Conservation (phyloP, 1,140 invertebrate genomes). For the Drosophila ohnishii region DNA sequence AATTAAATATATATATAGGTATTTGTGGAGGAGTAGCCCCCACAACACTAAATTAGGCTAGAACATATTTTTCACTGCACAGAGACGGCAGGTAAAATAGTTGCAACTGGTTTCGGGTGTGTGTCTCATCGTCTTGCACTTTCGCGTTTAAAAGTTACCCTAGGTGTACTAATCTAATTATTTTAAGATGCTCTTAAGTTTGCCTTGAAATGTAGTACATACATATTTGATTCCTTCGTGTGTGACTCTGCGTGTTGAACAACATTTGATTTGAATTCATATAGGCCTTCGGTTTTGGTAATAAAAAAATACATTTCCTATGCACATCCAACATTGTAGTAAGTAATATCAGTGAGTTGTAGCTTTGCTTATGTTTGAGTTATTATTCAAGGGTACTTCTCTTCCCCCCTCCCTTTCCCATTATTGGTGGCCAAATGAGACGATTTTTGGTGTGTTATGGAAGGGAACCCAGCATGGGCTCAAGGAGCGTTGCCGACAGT, state of each 20-base stretch:
- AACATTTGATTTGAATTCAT: slow-evolving; percentile 56
- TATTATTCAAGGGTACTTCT: slow-evolving; percentile 23
- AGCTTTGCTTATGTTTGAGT: slow-evolving; percentile 63
- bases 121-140: slow-evolving; percentile 46
- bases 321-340: slow-evolving; percentile 65
- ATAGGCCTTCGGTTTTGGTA: slow-evolving; percentile 31
- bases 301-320: slow-evolving; percentile 74
- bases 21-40: slow-evolving; percentile 23
- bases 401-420: slow-evolving; percentile 7
- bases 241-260: slow-evolving; percentile 51
- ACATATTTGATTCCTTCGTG: slow-evolving; percentile 42
- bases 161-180: slow-evolving; percentile 55
- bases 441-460: slow-evolving; percentile 54
- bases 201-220: slow-evolving; percentile 55
- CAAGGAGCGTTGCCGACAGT: slow-evolving; percentile 47
- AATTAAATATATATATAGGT: slow-evolving; percentile 64
- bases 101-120: slow-evolving; percentile 55
- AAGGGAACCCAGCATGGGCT: not conserved
- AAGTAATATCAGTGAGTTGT: slow-evolving; percentile 68
- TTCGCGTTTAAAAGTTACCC: slow-evolving; percentile 46
- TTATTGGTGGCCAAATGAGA: slow-evolving; percentile 67
- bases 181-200: slow-evolving; percentile 30
- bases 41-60: slow-evolving; percentile 38
- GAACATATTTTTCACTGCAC: slow-evolving; percentile 36
- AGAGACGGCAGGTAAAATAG: slow-evolving; percentile 27